A percentile compares a stretch with the other conserved stretches of the same genome.
These are phyloP conservation scores for Lithophane ornitopus DNA, from an alignment of 2,888 invertebrate species.

Conservation along the genomic window DNA sequence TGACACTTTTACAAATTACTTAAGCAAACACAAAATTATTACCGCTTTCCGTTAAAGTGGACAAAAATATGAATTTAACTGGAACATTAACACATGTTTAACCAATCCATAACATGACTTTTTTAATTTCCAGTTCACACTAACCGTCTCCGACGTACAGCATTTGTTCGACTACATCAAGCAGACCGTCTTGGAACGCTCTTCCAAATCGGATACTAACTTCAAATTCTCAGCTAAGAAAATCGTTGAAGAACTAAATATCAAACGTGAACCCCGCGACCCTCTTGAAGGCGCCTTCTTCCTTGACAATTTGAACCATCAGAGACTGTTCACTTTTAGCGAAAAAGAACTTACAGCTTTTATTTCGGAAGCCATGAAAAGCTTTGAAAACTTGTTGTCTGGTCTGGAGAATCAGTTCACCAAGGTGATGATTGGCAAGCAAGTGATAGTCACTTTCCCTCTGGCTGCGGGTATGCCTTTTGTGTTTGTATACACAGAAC, in stretches of 20 bases:
- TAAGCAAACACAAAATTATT: background rate
- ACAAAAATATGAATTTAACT: background rate
- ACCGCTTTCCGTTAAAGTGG: background rate
- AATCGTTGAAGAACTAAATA: slow-evolving; percentile 90
- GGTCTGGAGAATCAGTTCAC: slow-evolving; percentile 90
- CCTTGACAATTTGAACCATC: slow-evolving; percentile 82
- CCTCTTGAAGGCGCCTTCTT: slow-evolving; percentile 91
- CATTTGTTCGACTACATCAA: slow-evolving; percentile 74
- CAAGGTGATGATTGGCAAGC: slow-evolving; percentile 90
- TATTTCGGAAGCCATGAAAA: slow-evolving; percentile 77
- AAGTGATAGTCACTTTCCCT: slow-evolving; percentile 92
- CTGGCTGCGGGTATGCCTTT: slow-evolving; percentile 93
- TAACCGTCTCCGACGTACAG: slow-evolving; percentile 81
- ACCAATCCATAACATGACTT: background rate
- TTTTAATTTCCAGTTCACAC: slow-evolving; percentile 73
- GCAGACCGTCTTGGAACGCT: slow-evolving; percentile 49
- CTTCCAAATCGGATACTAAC: slow-evolving; percentile 63
- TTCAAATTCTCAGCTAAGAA: slow-evolving; percentile 89
- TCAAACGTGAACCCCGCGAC: slow-evolving; percentile 87
- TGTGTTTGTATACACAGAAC: slow-evolving; percentile 91
- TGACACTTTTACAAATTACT: background rate
- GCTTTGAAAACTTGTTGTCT: slow-evolving; percentile 78
- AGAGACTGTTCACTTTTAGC: slow-evolving; percentile 88
- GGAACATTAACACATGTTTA: background rate
- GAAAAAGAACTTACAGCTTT: slow-evolving; percentile 89